Conservation (phyloP, 2,113 vertebrate genomes). For the Pungitius pungitius region DNA sequence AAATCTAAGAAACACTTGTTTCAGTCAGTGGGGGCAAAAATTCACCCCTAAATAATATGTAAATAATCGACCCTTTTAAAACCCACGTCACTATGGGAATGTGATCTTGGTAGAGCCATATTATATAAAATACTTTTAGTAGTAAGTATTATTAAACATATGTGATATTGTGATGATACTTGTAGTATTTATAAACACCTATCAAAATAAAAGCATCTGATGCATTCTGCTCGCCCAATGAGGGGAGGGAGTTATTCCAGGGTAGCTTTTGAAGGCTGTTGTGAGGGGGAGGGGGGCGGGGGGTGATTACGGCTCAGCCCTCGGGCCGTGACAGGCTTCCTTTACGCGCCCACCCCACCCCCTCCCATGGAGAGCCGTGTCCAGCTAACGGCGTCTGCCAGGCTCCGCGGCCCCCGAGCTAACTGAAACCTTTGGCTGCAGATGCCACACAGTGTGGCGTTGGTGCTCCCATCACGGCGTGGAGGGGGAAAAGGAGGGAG, state of each 20-base stretch:
- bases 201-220: not conserved
- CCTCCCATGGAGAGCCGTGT: conserved; percentile 49
- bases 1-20: no score
- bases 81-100: no score
- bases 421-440: conserved; percentile 66
- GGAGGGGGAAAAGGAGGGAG: no score
- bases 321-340: conserved; percentile 46
- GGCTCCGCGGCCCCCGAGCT: conserved; percentile 49
- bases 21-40: no score
- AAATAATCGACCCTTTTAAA: no score
- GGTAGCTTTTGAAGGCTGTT: conserved; percentile 40
- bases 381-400: conserved; percentile 26
- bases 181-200: no score
- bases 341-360: not conserved
- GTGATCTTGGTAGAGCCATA: no score
- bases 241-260: conserved; percentile 37
- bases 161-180: no score
- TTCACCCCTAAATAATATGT: no score
- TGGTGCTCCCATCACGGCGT: conserved; percentile 1
- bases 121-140: no score
- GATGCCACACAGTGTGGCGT: conserved; percentile 58
- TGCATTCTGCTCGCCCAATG: conserved; percentile 35
- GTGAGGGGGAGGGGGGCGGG: conserved; percentile 36
- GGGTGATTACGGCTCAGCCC: conserved; percentile 51
- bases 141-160: no score